Base-by-base conservation (phyloP, 2,797 vertebrate genomes). In the Muscicapa striata region DNA sequence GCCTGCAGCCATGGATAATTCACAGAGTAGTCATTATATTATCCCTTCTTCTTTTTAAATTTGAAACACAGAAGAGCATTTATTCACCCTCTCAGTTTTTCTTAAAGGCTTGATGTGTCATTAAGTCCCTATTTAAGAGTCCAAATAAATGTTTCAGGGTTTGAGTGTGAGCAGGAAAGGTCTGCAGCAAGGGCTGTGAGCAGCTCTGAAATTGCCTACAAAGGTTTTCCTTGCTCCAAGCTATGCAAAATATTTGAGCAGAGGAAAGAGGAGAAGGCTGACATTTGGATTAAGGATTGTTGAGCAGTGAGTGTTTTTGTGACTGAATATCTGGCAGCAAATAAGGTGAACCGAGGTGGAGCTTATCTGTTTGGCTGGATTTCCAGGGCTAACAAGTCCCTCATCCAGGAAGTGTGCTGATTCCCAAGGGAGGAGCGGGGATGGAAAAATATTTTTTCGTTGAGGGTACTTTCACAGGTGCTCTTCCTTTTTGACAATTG, bases 321-420 rank as follows among this genome's bases (percentile, higher is more conserved):
- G 87, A 45, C 46, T 40, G 62, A 84, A 79, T 73, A 78, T 73
- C 73, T 94, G 82, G 92, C 92, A 93, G 67, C 40, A 86, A 89
- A 66, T 75, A 94, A 89, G 69, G 69, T 91, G 66, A 89, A 81
- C 29, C 0, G 0, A 90, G 91, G 63, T 48, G 55, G 29, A 70
- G 38, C 70, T 95, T 95, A 88, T 92, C 87, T 79, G 15, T 82
- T 93, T 94, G 94, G 74, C 73, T 94, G 73, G 38, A 52, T 82
- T 95, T 95, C 67, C 76, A 89, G 82, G 54, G 67, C 73, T 81
- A 89, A 46, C 46, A 59, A 70, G 34, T 94, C 59, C 36, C 66
- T 88, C 0, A n/a, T 76, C 85, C 85, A 77, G 92, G 87, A 94
- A 96, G 77, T n/a, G 49, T 40, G 45, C 19, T 40, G 82, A 89